These are phyloP conservation scores for Lycopodina hypogea DNA, from an alignment of 37 sponge, comb jelly and placozoan genomes.

Conservation along the genomic window DNA sequence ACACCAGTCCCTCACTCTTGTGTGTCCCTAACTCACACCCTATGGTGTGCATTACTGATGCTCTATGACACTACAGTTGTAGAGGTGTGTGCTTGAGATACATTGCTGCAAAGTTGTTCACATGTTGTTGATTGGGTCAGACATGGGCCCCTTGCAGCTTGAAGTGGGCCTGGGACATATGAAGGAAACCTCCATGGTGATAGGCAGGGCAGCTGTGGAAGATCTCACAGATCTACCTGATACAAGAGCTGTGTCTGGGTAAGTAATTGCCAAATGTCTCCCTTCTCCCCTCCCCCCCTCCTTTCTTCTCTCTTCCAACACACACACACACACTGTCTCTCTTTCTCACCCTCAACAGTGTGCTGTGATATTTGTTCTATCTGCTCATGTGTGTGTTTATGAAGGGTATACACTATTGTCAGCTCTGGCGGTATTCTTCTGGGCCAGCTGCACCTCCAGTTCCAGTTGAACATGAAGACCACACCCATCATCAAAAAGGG, in stretches of 20 bases:
- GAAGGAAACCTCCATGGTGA: constrained; percentile 48
- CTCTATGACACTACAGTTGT: no score
- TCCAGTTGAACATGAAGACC: constrained; percentile 6
- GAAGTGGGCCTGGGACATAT: constrained; percentile 63
- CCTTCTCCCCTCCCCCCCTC: not conserved
- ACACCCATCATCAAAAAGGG: not conserved
- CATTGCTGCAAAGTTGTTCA: no score
- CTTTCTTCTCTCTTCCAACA: not conserved
- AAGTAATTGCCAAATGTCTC: not conserved
- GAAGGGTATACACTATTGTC: constrained; percentile 25
- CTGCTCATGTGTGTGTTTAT: no score
- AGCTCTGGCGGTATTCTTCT: constrained; percentile 30
- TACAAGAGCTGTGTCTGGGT: constrained; percentile 33
- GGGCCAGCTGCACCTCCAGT: constrained; percentile 32
- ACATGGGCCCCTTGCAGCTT: constrained; percentile 67
- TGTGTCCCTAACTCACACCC: no score
- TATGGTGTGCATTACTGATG: no score
- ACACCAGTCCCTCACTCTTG: no score
- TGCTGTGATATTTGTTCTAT: no score
- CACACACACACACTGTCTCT: no score
- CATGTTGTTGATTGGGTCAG: constrained; percentile 18
- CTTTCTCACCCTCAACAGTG: no score
- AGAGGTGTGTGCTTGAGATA: no score
- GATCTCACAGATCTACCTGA: constrained; percentile 26
- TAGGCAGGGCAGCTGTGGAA: constrained; percentile 51